A percentile compares a stretch with the other conserved stretches of the same genome.
phyloP scores from a whole-genome alignment of 2,113 vertebrate species.

The Mustelus asterias region DNA sequence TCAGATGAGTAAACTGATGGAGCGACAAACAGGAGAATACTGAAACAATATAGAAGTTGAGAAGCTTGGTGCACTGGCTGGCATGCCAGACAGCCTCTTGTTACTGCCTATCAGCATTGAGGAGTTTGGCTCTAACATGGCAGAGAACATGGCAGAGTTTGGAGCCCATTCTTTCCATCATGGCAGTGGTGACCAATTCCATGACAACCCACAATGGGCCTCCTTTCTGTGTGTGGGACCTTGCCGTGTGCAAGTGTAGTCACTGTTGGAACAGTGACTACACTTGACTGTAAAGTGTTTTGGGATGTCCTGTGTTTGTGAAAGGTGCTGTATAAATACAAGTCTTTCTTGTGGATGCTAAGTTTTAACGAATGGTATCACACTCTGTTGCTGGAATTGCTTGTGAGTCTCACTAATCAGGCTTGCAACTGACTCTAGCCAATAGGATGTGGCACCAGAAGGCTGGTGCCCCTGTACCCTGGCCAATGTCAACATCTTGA shows the following conservation, averaged over 20 bases:
- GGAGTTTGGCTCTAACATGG: no score
- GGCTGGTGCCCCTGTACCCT: not conserved
- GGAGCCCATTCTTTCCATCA: no score
- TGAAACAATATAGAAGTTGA: no score
- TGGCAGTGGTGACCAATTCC: no score
- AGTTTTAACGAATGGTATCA: not conserved
- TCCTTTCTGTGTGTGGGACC: not conserved
- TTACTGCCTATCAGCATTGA: no score
- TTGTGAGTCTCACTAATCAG: not conserved
- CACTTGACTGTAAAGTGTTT: not conserved
- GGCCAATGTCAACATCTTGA: not conserved
- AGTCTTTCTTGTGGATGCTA: not conserved
- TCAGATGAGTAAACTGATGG: no score
- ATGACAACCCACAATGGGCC: no score
- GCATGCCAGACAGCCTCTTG: no score
- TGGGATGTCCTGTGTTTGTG: not conserved
- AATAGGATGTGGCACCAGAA: not conserved
- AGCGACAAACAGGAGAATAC: no score
- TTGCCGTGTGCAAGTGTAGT: not conserved
- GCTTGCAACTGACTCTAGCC: not conserved
- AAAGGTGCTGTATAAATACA: not conserved
- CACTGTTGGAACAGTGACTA: no score
- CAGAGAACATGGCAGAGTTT: no score
- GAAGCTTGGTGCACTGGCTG: no score
- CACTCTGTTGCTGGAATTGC: not conserved